A percentile compares a stretch with the other conserved stretches of the same genome.
Conservation (phyloP, 2,888 invertebrate species). For the Drosophila greeni region DNA sequence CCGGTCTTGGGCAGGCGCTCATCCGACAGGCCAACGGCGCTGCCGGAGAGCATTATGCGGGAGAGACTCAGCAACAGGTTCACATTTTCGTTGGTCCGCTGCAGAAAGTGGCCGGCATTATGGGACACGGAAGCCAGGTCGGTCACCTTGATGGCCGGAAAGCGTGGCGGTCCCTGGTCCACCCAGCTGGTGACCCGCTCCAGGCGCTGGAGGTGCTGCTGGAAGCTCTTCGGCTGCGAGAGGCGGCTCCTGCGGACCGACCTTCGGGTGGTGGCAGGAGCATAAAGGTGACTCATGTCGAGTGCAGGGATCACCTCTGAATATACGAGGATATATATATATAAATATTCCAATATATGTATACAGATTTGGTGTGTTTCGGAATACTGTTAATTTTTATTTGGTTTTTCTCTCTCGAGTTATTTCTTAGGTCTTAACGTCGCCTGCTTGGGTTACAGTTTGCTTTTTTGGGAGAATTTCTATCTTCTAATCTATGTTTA, state of each 20-base stretch:
- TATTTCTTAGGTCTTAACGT: slow-evolving; percentile 11
- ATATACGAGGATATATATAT: neutral
- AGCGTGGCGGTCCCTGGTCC: slow-evolving; percentile 29
- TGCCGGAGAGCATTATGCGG: slow-evolving; percentile 24
- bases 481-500: neutral
- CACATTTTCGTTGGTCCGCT: slow-evolving; percentile 32
- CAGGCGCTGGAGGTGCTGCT: slow-evolving; percentile 23
- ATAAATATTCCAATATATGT: neutral
- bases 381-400: slow-evolving; percentile 38
- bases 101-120: slow-evolving; percentile 19
- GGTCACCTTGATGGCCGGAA: slow-evolving; percentile 21
- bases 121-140: slow-evolving; percentile 27
- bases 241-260: neutral
- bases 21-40: neutral
- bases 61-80: slow-evolving; percentile 34
- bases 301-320: neutral
- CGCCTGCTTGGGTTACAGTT: slow-evolving; percentile 15
- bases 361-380: slow-evolving; percentile 2
- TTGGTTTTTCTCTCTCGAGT: slow-evolving; percentile 8
- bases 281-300: neutral
- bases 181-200: slow-evolving; percentile 20
- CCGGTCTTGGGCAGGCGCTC: neutral
- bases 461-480: neutral
- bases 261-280: neutral
- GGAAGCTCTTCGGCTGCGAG: neutral